These are phyloP conservation scores for Rhorus exstirpatorius DNA, from an alignment of 2,888 invertebrate genomes.

Conservation along the genomic window DNA sequence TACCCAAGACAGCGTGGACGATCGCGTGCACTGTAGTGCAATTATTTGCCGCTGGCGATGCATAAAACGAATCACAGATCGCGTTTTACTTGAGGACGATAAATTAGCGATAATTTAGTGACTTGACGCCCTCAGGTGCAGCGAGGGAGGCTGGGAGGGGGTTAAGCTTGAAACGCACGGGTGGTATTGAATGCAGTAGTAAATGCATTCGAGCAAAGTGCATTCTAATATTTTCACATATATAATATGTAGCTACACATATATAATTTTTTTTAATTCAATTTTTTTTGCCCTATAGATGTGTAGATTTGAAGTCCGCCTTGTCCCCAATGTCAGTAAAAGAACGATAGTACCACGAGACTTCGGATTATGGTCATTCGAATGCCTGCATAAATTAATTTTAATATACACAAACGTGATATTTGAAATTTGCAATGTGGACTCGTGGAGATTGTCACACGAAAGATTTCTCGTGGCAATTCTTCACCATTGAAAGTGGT, in stretches of 20 bases:
- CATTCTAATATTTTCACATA: neutral
- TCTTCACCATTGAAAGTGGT: neutral
- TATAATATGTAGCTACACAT: too few relatives aligned
- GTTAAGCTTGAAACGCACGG: slow-evolving; percentile 4
- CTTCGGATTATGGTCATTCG: slow-evolving; percentile 52
- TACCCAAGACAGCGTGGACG: slow-evolving; percentile 35
- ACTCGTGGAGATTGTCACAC: neutral
- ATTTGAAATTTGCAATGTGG: slow-evolving; percentile 48
- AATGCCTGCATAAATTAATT: slow-evolving; percentile 71
- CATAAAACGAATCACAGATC: slow-evolving; percentile 42
- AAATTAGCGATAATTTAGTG: slow-evolving; percentile 60
- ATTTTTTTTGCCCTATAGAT: slow-evolving; percentile 8
- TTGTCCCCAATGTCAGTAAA: slow-evolving; percentile 71
- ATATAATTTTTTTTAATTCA: slow-evolving; percentile 2
- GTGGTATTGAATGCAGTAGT: neutral
- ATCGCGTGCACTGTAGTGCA: slow-evolving; percentile 1
- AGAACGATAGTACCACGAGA: slow-evolving; percentile 40
- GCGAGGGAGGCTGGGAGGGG: slow-evolving; percentile 8
- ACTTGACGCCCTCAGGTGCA: slow-evolving; percentile 24
- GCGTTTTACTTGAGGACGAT: slow-evolving; percentile 53
- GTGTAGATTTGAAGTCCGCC: slow-evolving; percentile 69
- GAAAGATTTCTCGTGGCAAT: neutral
- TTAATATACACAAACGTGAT: slow-evolving; percentile 37
- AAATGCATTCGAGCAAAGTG: slow-evolving; percentile 8
- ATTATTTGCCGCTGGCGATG: neutral